Evolutionary conservation across 1,140 invertebrate species (phyloP).

Genomic region (Philopotamus ludificatus): DNA sequence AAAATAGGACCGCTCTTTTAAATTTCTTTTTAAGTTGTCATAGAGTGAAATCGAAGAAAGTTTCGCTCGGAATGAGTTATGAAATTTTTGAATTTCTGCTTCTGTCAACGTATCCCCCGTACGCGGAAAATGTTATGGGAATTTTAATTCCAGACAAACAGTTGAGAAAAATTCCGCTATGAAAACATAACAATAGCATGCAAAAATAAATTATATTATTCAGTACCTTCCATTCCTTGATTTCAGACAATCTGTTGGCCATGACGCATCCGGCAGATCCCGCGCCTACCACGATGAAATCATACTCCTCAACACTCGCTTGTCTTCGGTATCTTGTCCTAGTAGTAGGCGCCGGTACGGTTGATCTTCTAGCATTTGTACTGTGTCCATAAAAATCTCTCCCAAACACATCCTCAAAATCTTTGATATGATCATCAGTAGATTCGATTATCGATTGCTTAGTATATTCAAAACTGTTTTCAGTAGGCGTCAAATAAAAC

Average conservation of each 20-base stretch:
- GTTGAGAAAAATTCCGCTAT: no score
- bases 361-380: slow-evolving; percentile 7
- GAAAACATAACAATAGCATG: no score
- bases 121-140: neutral
- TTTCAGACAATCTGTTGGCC: slow-evolving; percentile 62
- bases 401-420: slow-evolving; percentile 21
- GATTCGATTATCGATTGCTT: slow-evolving; percentile 13
- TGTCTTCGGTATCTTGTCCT: slow-evolving; percentile 23
- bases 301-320: slow-evolving; percentile 46
- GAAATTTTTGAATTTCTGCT: slow-evolving; percentile 29
- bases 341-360: neutral
- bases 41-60: slow-evolving; percentile 23
- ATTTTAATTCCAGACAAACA: neutral
- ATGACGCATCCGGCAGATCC: slow-evolving; percentile 68
- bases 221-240: slow-evolving; percentile 54
- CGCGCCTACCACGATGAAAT: slow-evolving; percentile 62
- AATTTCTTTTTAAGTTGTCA: slow-evolving; percentile 37
- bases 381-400: slow-evolving; percentile 21
- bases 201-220: neutral
- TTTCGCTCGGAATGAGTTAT: slow-evolving; percentile 26
- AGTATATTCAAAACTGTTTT: slow-evolving; percentile 16
- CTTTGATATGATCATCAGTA: slow-evolving; percentile 30
- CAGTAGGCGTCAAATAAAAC: slow-evolving; percentile 18
- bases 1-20: slow-evolving; percentile 27
- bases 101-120: slow-evolving; percentile 17